Evolutionary conservation across 1,140 invertebrate species (phyloP).

Genomic region (Sitobion miscanthi): DNA sequence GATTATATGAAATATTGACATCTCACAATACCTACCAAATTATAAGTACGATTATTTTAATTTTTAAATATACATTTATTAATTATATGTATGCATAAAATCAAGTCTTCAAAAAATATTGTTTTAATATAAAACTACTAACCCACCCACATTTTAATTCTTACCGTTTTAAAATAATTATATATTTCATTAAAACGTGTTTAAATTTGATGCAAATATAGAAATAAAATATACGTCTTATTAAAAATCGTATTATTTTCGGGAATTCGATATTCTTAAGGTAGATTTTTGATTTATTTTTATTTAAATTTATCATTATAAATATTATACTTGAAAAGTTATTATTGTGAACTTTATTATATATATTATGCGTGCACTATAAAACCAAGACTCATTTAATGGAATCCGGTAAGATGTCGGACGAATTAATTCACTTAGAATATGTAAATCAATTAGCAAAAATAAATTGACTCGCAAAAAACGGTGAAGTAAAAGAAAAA

Average conservation of each 20-base stretch:
- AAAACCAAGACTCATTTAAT: background rate
- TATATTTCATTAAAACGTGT: background rate
- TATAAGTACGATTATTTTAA: background rate
- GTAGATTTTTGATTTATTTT: background rate
- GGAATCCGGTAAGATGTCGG: background rate
- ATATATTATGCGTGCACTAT: background rate
- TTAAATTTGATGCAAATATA: background rate
- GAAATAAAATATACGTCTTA: background rate
- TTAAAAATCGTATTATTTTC: background rate
- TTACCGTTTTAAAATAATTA: background rate
- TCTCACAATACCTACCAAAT: no score
- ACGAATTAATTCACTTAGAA: constrained; percentile 9
- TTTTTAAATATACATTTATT: background rate
- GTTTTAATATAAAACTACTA: background rate
- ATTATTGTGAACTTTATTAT: background rate
- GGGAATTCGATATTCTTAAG: background rate
- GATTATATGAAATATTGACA: no score
- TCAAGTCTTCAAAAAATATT: background rate
- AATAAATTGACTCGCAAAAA: constrained; percentile 1
- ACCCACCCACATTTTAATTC: background rate
- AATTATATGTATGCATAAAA: background rate
- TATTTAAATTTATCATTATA: background rate
- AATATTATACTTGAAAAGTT: background rate
- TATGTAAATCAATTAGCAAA: constrained; percentile 17
- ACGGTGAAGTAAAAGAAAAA: background rate